These are phyloP conservation scores for Maniola jurtina DNA, from an alignment of 1,140 invertebrate genomes.

Conservation along the genomic window DNA sequence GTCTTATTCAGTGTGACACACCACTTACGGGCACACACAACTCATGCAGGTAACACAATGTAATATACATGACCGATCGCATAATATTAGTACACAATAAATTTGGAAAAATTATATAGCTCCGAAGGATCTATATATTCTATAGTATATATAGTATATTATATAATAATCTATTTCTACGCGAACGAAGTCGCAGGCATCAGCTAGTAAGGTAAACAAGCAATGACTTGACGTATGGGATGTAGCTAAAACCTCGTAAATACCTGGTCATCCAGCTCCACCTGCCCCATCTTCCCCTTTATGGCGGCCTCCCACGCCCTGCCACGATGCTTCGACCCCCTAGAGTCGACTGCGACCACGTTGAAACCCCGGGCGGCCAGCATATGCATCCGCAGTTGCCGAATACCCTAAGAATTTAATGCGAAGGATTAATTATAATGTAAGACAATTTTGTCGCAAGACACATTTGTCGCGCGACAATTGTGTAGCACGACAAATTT, in stretches of 20 bases:
- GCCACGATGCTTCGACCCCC: conserved; percentile 96
- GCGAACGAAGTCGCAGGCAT: too few relatives aligned
- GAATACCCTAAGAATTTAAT: conserved; percentile 83
- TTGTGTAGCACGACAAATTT: not conserved
- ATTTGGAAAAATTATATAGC: too few relatives aligned
- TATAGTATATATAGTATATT: too few relatives aligned
- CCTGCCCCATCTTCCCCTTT: conserved; percentile 93
- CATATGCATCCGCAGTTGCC: conserved; percentile 96
- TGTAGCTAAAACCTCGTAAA: not conserved
- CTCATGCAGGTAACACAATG: too few relatives aligned
- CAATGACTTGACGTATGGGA: too few relatives aligned
- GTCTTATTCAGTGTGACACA: too few relatives aligned
- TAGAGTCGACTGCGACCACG: conserved; percentile 96
- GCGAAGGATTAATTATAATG: not conserved
- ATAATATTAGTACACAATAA: too few relatives aligned
- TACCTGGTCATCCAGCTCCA: conserved; percentile 95
- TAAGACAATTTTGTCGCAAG: not conserved
- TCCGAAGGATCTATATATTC: too few relatives aligned
- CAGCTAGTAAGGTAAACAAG: too few relatives aligned
- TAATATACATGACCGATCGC: too few relatives aligned
- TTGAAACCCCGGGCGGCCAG: conserved; percentile 97
- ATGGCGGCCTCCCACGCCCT: conserved; percentile 95
- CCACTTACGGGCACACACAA: too few relatives aligned
- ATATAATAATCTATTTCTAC: too few relatives aligned
- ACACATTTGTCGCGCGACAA: not conserved